These are phyloP conservation scores for Desmophyllum pertusum DNA, from an alignment of 92 coral and sea anemone genomes.

Conservation along the genomic window DNA sequence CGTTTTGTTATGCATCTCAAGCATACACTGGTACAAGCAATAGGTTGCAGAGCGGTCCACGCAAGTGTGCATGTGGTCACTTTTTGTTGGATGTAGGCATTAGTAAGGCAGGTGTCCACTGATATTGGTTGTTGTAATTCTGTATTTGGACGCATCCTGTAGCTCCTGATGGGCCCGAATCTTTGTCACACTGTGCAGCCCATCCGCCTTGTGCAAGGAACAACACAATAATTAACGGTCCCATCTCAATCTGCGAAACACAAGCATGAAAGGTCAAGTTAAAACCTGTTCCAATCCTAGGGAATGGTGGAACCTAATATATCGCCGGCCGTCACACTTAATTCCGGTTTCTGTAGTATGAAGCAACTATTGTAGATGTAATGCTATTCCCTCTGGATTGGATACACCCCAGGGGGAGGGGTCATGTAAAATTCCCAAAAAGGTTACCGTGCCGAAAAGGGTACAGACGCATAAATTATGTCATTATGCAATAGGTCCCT, in stretches of 20 bases:
- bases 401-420: no score
- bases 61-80: slow-evolving; percentile 6
- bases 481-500: no score
- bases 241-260: slow-evolving; percentile 3
- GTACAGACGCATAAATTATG: no score
- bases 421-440: no score
- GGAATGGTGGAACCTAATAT: no score
- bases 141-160: background rate
- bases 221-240: background rate
- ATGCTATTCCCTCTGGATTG: no score
- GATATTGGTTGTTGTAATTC: slow-evolving; percentile 46
- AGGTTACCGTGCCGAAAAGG: no score
- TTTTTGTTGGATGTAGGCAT: slow-evolving; percentile 65
- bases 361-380: no score
- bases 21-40: slow-evolving; percentile 62
- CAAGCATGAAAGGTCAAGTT: background rate
- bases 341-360: no score
- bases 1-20: background rate
- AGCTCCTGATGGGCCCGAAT: slow-evolving; percentile 14
- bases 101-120: slow-evolving; percentile 73
- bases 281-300: no score
- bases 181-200: slow-evolving; percentile 19
- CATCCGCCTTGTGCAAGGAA: background rate
- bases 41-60: slow-evolving; percentile 8
- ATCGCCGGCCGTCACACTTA: no score